Percentiles rank a stretch among this genome's conserved stretches.
phyloP scores from a whole-genome alignment of 2,888 invertebrate genomes.

The Octonoba sinensis region DNA sequence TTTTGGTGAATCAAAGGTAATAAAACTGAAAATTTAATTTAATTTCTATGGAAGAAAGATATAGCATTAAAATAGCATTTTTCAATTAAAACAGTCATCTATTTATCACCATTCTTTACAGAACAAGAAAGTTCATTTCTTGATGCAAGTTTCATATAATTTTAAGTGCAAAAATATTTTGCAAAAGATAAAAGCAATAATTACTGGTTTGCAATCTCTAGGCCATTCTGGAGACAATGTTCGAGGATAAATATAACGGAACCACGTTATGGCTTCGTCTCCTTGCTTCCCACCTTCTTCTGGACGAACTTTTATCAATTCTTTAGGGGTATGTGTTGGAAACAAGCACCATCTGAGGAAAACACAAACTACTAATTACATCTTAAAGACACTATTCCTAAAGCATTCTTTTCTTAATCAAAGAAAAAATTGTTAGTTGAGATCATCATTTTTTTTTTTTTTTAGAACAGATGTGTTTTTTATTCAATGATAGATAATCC shows the following conservation, averaged over 20 bases:
- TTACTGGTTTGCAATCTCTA: constrained; percentile 86
- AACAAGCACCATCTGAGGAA: constrained; percentile 92
- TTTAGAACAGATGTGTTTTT: too few relatives aligned
- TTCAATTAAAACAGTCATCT: too few relatives aligned
- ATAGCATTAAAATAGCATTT: too few relatives aligned
- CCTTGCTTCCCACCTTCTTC: constrained; percentile 95
- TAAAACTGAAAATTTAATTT: too few relatives aligned
- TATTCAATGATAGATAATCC: too few relatives aligned
- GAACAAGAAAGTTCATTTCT: too few relatives aligned
- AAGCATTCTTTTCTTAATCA: constrained; percentile 2
- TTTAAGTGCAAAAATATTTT: too few relatives aligned
- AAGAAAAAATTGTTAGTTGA: neutral
- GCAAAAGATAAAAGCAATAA: constrained; percentile 60
- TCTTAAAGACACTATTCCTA: neutral
- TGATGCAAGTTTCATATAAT: too few relatives aligned
- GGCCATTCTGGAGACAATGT: constrained; percentile 93
- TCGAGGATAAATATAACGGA: constrained; percentile 92
- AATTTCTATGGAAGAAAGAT: too few relatives aligned
- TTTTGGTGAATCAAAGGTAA: too few relatives aligned
- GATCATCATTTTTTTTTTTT: neutral
- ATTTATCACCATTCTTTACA: too few relatives aligned
- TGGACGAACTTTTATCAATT: constrained; percentile 92
- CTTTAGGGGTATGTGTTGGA: constrained; percentile 96
- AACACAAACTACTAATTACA: neutral
- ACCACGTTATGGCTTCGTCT: constrained; percentile 99